These are phyloP conservation scores for Esox niger DNA, from an alignment of 2,113 vertebrate species.

Conservation along the genomic window DNA sequence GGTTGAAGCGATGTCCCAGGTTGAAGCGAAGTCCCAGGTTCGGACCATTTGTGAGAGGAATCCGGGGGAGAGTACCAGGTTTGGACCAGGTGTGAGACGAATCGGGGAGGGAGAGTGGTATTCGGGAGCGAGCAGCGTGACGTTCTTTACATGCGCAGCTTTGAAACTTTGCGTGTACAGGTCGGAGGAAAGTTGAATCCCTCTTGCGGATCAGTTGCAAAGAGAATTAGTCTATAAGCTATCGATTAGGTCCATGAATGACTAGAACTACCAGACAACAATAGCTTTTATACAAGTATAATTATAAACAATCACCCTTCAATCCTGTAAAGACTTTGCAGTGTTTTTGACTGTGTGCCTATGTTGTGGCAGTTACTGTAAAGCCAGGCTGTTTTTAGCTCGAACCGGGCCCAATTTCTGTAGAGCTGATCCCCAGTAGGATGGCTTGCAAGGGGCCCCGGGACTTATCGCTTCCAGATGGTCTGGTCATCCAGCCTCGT, in stretches of 20 bases:
- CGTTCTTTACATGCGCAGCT: no score
- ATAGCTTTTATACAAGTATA: background rate
- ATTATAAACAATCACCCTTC: background rate
- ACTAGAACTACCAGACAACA: background rate
- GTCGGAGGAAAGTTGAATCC: background rate
- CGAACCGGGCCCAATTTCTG: conserved; percentile 36
- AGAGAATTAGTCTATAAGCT: background rate
- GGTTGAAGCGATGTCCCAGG: no score
- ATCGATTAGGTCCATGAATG: no score
- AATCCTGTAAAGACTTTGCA: no score
- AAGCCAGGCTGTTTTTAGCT: conserved; percentile 61
- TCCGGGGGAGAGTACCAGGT: no score
- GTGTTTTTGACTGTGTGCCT: background rate
- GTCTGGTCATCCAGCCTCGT: conserved; percentile 5
- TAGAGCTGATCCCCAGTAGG: conserved; percentile 39
- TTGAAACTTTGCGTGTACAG: no score
- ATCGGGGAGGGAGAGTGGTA: no score
- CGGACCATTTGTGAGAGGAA: no score
- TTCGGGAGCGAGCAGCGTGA: no score
- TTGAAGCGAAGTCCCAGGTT: no score
- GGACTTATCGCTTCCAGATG: conserved; percentile 64
- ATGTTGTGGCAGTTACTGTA: background rate
- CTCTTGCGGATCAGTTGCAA: conserved; percentile 7
- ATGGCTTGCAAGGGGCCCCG: conserved; percentile 47
- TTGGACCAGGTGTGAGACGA: no score